Evolutionary conservation across 1,140 invertebrate genomes (phyloP).

Genomic region (Chlorops oryzae): DNA sequence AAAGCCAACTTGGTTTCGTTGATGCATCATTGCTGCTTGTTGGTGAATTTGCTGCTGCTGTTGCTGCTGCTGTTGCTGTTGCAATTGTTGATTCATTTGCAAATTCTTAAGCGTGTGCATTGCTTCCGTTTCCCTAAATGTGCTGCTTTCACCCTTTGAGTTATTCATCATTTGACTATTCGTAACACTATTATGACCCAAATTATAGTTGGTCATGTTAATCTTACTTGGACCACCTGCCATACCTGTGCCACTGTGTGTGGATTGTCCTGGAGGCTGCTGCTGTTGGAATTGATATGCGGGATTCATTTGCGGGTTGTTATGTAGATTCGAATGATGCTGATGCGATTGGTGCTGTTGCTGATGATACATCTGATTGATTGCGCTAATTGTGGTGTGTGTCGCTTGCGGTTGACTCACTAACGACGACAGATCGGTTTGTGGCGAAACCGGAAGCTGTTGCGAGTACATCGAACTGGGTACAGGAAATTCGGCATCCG

Average conservation of each 20-base stretch:
- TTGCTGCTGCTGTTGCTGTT: constrained; percentile 19
- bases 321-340: constrained; percentile 15
- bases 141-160: constrained; percentile 7
- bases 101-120: constrained; percentile 8
- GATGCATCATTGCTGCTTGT: constrained; percentile 19
- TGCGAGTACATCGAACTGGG: constrained; percentile 44
- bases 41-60: constrained; percentile 23
- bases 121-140: constrained; percentile 9
- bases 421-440: constrained; percentile 37
- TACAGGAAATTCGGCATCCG: constrained; percentile 35
- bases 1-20: too few relatives aligned
- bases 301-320: constrained; percentile 28
- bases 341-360: constrained; percentile 30
- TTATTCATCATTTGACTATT: too few relatives aligned
- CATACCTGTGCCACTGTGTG: constrained; percentile 13
- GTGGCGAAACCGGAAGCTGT: constrained; percentile 39
- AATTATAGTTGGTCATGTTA: neutral
- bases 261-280: constrained; percentile 34
- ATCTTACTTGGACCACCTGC: neutral
- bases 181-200: neutral
- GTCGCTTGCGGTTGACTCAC: constrained; percentile 35
- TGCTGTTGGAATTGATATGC: constrained; percentile 42
- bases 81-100: constrained; percentile 9
- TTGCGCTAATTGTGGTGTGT: constrained; percentile 33
- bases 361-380: constrained; percentile 41